Evolutionary conservation across 2,797 vertebrate genomes (phyloP).

Genomic region (Poecilia velifera): DNA sequence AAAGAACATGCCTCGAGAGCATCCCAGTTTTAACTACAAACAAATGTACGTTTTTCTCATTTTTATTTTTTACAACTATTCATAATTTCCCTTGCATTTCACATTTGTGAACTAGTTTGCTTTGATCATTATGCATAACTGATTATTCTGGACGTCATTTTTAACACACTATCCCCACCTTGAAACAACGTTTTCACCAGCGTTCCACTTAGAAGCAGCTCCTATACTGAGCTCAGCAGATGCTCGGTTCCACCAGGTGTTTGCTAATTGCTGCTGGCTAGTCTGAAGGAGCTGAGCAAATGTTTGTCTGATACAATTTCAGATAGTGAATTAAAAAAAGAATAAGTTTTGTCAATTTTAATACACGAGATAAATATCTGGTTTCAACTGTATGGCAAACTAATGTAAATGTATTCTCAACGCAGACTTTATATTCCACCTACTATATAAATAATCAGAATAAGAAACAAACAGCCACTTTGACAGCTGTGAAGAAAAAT

Average conservation of each 20-base stretch:
- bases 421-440: background rate
- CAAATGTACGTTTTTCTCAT: background rate
- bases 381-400: conserved; percentile 45
- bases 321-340: background rate
- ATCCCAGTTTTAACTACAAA: background rate
- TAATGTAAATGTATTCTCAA: conserved; percentile 9
- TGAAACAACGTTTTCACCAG: background rate
- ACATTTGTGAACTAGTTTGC: background rate
- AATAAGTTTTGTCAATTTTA: background rate
- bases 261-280: too few species aligned
- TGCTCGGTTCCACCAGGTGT: too few species aligned
- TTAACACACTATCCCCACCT: background rate
- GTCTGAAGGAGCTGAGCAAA: too few species aligned
- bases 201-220: too few species aligned
- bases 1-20: background rate
- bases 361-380: background rate
- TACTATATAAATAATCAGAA: background rate
- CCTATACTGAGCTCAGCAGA: too few species aligned
- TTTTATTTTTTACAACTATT: background rate
- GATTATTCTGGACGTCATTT: background rate
- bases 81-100: background rate
- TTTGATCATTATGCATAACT: background rate
- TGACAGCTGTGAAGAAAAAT: background rate
- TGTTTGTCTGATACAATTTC: background rate
- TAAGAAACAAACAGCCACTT: background rate